These are phyloP conservation scores for Anoplopoma fimbria DNA, from an alignment of 2,113 vertebrate genomes.

Conservation along the genomic window DNA sequence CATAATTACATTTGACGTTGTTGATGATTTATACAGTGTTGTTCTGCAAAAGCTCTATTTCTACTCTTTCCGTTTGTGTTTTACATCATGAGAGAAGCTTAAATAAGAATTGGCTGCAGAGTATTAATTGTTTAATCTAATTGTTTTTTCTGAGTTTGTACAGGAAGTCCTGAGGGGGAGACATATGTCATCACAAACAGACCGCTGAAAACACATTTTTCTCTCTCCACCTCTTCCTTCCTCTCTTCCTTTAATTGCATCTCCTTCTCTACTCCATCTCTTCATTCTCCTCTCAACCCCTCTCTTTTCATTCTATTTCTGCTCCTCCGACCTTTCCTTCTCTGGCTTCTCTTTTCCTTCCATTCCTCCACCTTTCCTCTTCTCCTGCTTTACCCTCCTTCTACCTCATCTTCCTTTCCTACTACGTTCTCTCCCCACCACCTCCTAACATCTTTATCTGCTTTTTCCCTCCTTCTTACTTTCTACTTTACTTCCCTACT, in stretches of 20 bases:
- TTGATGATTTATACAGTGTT: background rate
- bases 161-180: slow-evolving; percentile 39
- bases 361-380: background rate
- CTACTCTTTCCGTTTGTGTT: slow-evolving; percentile 1
- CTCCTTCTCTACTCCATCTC: background rate
- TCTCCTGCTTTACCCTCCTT: background rate
- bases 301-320: background rate
- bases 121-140: slow-evolving; percentile 23
- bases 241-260: background rate
- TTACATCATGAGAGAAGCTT: slow-evolving; percentile 5
- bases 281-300: background rate
- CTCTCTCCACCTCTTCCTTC: background rate
- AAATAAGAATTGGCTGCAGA: background rate
- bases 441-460: background rate
- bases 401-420: background rate
- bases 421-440: background rate
- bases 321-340: background rate
- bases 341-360: background rate
- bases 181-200: slow-evolving; percentile 3
- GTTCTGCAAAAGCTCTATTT: background rate
- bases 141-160: slow-evolving; percentile 34
- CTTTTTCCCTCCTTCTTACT: background rate
- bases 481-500: background rate
- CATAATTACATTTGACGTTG: slow-evolving; percentile 10
- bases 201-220: background rate